These are phyloP conservation scores for Romanogobio albipinnatus DNA, from an alignment of 2,113 vertebrate genomes.

Conservation along the genomic window DNA sequence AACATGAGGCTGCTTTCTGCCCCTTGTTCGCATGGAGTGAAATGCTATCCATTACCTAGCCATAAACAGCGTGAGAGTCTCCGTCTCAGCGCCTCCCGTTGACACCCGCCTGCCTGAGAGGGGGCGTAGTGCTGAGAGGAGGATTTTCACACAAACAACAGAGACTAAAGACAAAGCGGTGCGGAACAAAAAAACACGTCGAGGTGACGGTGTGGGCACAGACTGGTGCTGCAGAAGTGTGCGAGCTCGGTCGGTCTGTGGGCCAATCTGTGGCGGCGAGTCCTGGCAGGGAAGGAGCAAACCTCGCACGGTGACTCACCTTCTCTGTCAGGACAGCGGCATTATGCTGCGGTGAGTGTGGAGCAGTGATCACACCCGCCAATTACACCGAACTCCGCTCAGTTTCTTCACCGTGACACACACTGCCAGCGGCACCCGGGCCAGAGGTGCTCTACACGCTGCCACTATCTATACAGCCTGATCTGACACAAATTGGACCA, in stretches of 20 bases:
- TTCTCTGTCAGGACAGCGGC: constrained; percentile 50
- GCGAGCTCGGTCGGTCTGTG: constrained; percentile 47
- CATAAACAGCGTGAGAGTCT: constrained; percentile 32
- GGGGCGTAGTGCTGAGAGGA: constrained; percentile 44
- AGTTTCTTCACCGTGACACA: constrained; percentile 43
- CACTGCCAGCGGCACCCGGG: constrained; percentile 9
- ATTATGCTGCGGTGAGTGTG: constrained; percentile 44
- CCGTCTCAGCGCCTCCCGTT: constrained; percentile 25
- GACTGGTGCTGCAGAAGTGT: constrained; percentile 45
- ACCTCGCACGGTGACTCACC: constrained; percentile 61
- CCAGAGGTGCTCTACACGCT: constrained; percentile 28
- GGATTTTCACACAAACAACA: constrained; percentile 59
- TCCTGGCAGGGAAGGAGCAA: constrained; percentile 52
- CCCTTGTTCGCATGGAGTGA: constrained; percentile 33
- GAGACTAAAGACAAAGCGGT: constrained; percentile 41
- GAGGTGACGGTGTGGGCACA: constrained; percentile 44
- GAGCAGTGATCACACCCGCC: constrained; percentile 49
- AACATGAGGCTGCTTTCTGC: not conserved
- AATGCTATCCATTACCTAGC: constrained; percentile 36
- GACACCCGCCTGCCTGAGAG: constrained; percentile 40
- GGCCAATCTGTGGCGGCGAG: constrained; percentile 55
- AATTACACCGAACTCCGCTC: constrained; percentile 56
- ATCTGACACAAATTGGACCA: constrained; percentile 42
- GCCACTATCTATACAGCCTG: not conserved
- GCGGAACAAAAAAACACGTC: constrained; percentile 53